Conservation (phyloP, 2,113 vertebrate genomes). For the Aleadryas rufinucha region DNA sequence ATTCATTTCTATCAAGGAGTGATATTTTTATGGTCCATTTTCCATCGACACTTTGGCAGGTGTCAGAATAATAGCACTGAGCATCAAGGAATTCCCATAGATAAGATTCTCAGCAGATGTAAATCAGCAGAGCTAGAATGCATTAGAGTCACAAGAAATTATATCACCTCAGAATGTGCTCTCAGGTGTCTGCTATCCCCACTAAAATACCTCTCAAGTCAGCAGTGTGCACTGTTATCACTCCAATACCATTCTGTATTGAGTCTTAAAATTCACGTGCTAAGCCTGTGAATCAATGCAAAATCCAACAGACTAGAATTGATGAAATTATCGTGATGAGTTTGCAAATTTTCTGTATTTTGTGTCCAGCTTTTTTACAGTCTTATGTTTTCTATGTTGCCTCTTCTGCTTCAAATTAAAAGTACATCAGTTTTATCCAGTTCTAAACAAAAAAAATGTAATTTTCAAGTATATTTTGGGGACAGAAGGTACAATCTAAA, state of each 20-base stretch:
- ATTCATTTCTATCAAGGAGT: neutral
- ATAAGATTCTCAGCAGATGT: constrained; percentile 3
- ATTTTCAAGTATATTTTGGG: neutral
- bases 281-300: neutral
- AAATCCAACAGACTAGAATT: neutral
- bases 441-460: neutral
- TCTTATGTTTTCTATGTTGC: neutral
- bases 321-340: neutral
- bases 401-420: neutral
- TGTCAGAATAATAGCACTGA: constrained; percentile 14
- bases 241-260: neutral
- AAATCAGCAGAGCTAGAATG: constrained; percentile 23
- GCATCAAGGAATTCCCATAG: constrained; percentile 1
- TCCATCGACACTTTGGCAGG: constrained; percentile 35
- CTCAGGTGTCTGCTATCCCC: neutral
- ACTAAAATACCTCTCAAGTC: neutral
- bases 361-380: neutral
- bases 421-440: neutral
- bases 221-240: neutral
- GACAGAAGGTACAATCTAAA: neutral
- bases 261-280: neutral
- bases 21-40: constrained; percentile 31
- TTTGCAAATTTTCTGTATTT: neutral
- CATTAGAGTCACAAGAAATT: neutral
- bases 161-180: neutral